Conservation (phyloP, 2,888 invertebrate species). For the Hemaris fuciformis region DNA sequence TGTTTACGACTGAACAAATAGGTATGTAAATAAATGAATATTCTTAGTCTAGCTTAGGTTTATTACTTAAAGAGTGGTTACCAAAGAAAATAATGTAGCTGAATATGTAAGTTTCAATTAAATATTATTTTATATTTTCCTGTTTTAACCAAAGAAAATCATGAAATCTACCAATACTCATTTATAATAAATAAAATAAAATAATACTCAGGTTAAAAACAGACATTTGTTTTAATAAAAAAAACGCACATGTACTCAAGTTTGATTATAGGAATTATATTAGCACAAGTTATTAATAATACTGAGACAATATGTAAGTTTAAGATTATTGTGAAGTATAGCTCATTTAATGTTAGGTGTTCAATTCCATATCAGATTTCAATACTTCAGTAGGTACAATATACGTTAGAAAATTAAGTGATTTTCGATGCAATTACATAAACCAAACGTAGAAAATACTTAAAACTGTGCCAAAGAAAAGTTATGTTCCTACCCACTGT, state of each 20-base stretch:
- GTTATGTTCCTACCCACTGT: not conserved
- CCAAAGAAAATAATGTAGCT: constrained; percentile 28
- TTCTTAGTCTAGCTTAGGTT: constrained; percentile 46
- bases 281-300: constrained; percentile 44
- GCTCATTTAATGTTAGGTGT: constrained; percentile 29
- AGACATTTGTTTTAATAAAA: constrained; percentile 4
- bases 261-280: not conserved
- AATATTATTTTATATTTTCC: not conserved
- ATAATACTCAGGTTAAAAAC: constrained; percentile 2
- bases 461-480: not conserved
- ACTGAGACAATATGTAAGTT: constrained; percentile 69
- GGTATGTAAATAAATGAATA: constrained; percentile 54
- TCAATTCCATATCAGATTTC: constrained; percentile 36
- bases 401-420: not conserved
- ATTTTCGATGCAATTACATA: not conserved
- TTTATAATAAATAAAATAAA: constrained; percentile 14
- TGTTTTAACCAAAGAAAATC: constrained; percentile 11
- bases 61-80: constrained; percentile 46
- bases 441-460: not conserved
- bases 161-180: not conserved
- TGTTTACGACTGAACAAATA: constrained; percentile 59
- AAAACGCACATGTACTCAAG: constrained; percentile 24
- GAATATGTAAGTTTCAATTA: not conserved
- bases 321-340: constrained; percentile 38
- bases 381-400: not conserved